phyloP scores from a whole-genome alignment of 92 coral and sea anemone genomes.

The Epizoanthus fatuus region DNA sequence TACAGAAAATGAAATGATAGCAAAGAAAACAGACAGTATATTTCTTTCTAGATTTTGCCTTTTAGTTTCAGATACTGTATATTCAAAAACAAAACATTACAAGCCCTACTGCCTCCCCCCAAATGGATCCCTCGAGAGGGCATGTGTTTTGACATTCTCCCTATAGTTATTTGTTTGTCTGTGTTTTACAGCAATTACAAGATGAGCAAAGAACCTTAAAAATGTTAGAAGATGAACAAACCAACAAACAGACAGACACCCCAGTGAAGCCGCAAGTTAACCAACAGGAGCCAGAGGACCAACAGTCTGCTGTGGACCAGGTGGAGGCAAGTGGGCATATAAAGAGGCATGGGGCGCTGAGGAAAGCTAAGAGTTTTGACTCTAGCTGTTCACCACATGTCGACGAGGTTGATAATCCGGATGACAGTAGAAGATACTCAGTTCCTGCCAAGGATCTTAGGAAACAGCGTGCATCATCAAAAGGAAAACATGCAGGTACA shows the following conservation, averaged over 20 bases:
- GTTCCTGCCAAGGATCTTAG: conserved; percentile 13
- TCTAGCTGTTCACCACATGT: neutral
- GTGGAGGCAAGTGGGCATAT: neutral
- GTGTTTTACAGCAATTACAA: conserved; percentile 8
- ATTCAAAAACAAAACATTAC: too few relatives aligned
- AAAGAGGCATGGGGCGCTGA: neutral
- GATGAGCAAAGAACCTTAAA: conserved; percentile 21
- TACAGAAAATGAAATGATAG: too few relatives aligned
- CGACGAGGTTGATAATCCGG: neutral
- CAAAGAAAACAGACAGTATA: too few relatives aligned
- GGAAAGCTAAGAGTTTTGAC: conserved; percentile 32
- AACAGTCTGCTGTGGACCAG: neutral
- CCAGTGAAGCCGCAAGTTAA: neutral
- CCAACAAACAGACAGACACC: neutral
- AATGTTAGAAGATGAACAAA: conserved; percentile 9
- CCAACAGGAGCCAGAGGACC: neutral
- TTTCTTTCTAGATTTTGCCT: too few relatives aligned
- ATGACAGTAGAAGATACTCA: neutral
- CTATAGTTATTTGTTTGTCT: too few relatives aligned
- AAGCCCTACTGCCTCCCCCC: neutral
- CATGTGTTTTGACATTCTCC: too few relatives aligned
- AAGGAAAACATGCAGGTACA: conserved; percentile 23
- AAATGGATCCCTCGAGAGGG: too few relatives aligned
- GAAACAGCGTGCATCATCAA: neutral
- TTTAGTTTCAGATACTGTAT: too few relatives aligned